Percentiles rank a stretch among this genome's conserved stretches.
phyloP scores from a whole-genome alignment of 2,797 vertebrate genomes.

The Eidolon dupreanum region DNA sequence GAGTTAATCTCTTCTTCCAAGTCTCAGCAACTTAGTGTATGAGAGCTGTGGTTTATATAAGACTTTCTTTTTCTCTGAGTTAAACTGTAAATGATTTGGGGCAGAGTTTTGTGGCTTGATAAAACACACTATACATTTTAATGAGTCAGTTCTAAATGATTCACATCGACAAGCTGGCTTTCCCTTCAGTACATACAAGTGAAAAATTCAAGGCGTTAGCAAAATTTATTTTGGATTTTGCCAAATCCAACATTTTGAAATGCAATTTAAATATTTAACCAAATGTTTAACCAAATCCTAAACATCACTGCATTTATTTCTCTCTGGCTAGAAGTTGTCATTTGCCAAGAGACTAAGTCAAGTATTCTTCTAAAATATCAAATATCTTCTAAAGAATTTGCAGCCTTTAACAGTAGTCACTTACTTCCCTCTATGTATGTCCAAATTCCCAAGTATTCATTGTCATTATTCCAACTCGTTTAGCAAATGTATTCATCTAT shows the following conservation, averaged over 20 bases:
- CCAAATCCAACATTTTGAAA: constrained; percentile 68
- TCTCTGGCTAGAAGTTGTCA: constrained; percentile 26
- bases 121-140: constrained; percentile 69
- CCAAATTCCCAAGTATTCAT: not conserved
- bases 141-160: constrained; percentile 73
- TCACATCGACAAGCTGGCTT: constrained; percentile 68
- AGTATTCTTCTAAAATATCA: constrained; percentile 18
- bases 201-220: constrained; percentile 65
- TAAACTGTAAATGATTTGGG: constrained; percentile 66
- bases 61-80: not conserved
- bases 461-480: not conserved
- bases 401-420: not conserved
- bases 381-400: constrained; percentile 19
- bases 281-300: constrained; percentile 63
- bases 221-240: constrained; percentile 70
- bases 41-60: constrained; percentile 60
- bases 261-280: constrained; percentile 59
- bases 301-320: constrained; percentile 1
- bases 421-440: not conserved
- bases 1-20: constrained; percentile 65
- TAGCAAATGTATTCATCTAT: not conserved
- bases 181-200: constrained; percentile 59
- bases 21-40: constrained; percentile 55
- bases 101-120: constrained; percentile 57
- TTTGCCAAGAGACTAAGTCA: constrained; percentile 47